A percentile compares a stretch with the other conserved stretches of the same genome.
Conservation (phyloP, 64 coral and sea anemone species). For the Montipora foliosa region DNA sequence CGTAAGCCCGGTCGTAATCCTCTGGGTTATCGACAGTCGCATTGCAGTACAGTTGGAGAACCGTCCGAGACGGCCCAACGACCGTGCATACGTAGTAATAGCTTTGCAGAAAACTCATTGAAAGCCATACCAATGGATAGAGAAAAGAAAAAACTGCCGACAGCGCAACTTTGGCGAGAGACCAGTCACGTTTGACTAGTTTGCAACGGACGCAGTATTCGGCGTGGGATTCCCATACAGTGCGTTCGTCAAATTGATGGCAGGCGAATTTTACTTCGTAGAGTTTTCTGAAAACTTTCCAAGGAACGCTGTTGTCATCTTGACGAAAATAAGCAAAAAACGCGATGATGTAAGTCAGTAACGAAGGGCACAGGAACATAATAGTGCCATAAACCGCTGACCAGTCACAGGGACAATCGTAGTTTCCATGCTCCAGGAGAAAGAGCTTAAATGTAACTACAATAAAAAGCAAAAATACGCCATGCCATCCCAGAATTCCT, state of each 20-base stretch:
- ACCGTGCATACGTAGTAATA: slow-evolving; percentile 24
- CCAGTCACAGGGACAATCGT: slow-evolving; percentile 49
- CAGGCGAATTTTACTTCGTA: slow-evolving; percentile 17
- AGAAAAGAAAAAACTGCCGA: slow-evolving; percentile 19
- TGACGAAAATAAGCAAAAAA: slow-evolving; percentile 64
- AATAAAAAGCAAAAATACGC: slow-evolving; percentile 42
- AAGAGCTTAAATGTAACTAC: slow-evolving; percentile 63
- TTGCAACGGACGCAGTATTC: slow-evolving; percentile 1
- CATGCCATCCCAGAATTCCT: slow-evolving; percentile 76
- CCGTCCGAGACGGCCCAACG: not conserved
- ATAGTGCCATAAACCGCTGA: slow-evolving; percentile 32
- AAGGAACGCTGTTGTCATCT: slow-evolving; percentile 47
- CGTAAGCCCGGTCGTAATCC: not conserved
- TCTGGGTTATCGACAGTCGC: not conserved
- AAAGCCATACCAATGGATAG: slow-evolving; percentile 8
- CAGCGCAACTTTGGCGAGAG: slow-evolving; percentile 7
- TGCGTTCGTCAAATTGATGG: not conserved
- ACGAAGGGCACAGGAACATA: slow-evolving; percentile 59
- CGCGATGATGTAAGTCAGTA: slow-evolving; percentile 33
- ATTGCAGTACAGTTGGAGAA: not conserved
- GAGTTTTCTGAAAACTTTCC: slow-evolving; percentile 55
- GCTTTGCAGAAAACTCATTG: slow-evolving; percentile 13
- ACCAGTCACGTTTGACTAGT: not conserved
- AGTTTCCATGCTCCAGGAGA: not conserved
- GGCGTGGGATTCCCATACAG: not conserved